phyloP scores from a whole-genome alignment of 1,140 invertebrate species.

The Capitella teleta region DNA sequence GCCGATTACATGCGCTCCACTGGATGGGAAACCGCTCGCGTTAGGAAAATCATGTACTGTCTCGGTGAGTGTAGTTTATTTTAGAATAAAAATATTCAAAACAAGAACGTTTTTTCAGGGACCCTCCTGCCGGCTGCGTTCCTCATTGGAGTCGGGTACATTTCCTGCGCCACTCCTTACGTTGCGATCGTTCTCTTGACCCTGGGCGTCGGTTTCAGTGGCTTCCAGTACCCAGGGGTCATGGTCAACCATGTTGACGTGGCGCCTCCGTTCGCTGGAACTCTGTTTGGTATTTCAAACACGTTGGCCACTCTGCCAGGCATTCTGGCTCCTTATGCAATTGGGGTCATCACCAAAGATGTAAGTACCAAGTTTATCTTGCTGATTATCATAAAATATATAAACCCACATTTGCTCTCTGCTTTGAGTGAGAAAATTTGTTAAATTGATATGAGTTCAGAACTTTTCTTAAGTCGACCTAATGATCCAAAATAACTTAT shows the following conservation, averaged over 20 bases:
- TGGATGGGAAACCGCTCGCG: slow-evolving; percentile 19
- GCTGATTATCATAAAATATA: neutral
- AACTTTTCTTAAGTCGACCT: too few species aligned
- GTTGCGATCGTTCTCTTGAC: slow-evolving; percentile 59
- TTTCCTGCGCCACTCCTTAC: slow-evolving; percentile 7
- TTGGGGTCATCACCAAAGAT: slow-evolving; percentile 57
- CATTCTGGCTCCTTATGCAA: slow-evolving; percentile 67
- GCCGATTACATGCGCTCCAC: slow-evolving; percentile 28
- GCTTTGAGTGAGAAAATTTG: too few species aligned
- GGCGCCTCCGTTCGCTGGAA: slow-evolving; percentile 55
- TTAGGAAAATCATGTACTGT: slow-evolving; percentile 21
- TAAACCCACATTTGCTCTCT: too few species aligned
- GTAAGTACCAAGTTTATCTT: too few species aligned
- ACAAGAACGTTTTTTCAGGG: neutral
- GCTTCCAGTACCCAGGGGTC: slow-evolving; percentile 70
- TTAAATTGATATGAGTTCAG: too few species aligned
- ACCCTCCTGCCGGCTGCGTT: neutral
- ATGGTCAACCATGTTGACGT: slow-evolving; percentile 78
- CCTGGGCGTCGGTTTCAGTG: slow-evolving; percentile 64
- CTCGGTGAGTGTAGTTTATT: neutral
- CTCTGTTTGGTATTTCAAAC: slow-evolving; percentile 72
- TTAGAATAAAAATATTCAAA: neutral
- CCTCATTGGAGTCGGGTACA: slow-evolving; percentile 4
- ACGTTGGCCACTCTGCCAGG: slow-evolving; percentile 75
- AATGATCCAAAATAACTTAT: too few species aligned